phyloP scores from a whole-genome alignment of 2,113 vertebrate genomes.

The Brachirus orientalis region DNA sequence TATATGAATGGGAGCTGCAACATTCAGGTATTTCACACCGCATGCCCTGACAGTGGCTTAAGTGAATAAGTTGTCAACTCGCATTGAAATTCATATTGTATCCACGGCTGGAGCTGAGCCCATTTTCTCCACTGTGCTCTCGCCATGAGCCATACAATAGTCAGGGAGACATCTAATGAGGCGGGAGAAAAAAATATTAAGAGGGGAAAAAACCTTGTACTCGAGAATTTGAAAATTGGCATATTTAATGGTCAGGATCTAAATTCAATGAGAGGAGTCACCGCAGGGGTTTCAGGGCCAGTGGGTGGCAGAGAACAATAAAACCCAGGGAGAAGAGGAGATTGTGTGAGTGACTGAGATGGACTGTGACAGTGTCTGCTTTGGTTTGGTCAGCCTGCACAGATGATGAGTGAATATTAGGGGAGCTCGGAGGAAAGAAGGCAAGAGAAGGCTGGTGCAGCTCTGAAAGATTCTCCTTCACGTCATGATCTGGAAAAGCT shows the following conservation, averaged over 20 bases:
- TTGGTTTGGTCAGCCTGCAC: slow-evolving; percentile 40
- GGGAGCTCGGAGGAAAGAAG: background rate
- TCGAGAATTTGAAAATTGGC: slow-evolving; percentile 38
- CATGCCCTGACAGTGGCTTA: slow-evolving; percentile 53
- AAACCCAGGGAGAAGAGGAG: slow-evolving; percentile 15
- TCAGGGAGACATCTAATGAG: slow-evolving; percentile 66
- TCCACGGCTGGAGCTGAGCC: slow-evolving; percentile 56
- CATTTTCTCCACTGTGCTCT: slow-evolving; percentile 61
- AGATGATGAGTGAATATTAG: slow-evolving; percentile 40
- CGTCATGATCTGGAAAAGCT: background rate
- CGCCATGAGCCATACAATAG: slow-evolving; percentile 59
- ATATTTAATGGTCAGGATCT: slow-evolving; percentile 31
- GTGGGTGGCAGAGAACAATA: slow-evolving; percentile 21
- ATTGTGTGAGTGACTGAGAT: slow-evolving; percentile 49
- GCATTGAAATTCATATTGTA: slow-evolving; percentile 71
- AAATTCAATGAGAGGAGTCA: slow-evolving; percentile 51
- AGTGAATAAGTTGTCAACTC: slow-evolving; percentile 68
- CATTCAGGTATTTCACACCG: slow-evolving; percentile 62
- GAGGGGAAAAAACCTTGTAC: slow-evolving; percentile 37
- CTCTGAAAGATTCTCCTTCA: background rate
- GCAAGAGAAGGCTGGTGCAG: background rate
- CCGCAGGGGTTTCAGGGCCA: slow-evolving; percentile 28
- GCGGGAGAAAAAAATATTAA: slow-evolving; percentile 56
- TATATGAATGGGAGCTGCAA: slow-evolving; percentile 49
- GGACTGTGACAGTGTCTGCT: slow-evolving; percentile 62